phyloP scores from a whole-genome alignment of 2,113 vertebrate genomes.

The Toxotes jaculatrix region DNA sequence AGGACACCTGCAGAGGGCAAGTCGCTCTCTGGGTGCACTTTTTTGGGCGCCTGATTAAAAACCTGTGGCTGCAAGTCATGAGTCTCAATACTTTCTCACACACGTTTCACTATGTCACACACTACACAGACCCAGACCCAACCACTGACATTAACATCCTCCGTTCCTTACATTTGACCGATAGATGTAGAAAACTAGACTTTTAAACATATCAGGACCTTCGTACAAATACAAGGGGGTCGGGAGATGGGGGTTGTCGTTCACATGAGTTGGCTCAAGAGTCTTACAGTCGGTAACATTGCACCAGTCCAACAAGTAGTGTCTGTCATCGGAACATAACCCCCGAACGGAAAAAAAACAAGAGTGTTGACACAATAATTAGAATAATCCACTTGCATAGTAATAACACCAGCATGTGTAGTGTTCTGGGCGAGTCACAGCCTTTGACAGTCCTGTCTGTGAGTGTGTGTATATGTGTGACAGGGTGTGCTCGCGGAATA shows the following conservation, averaged over 20 bases:
- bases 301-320: constrained; percentile 76
- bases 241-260: constrained; percentile 6
- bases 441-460: constrained; percentile 75
- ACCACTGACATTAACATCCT: constrained; percentile 55
- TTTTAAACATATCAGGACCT: constrained; percentile 61
- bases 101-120: constrained; percentile 67
- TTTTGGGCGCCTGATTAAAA: constrained; percentile 40
- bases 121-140: constrained; percentile 64
- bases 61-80: constrained; percentile 35
- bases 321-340: constrained; percentile 69
- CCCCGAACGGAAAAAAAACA: constrained; percentile 29
- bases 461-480: constrained; percentile 55
- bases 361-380: constrained; percentile 64
- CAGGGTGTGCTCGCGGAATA: constrained; percentile 77
- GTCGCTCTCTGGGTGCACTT: constrained; percentile 67
- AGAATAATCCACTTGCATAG: constrained; percentile 91
- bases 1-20: constrained; percentile 68
- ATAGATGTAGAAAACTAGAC: constrained; percentile 70
- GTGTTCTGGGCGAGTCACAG: constrained; percentile 81
- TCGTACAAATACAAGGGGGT: constrained; percentile 59
- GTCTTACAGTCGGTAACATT: constrained; percentile 36
- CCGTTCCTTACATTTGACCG: constrained; percentile 50
- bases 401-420: constrained; percentile 88
- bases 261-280: constrained; percentile 42
- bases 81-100: constrained; percentile 56